Evolutionary conservation across 2,888 invertebrate genomes (phyloP), one percentile per base, ranked within the genome.

Genomic region (Scrobipalpa costella): DNA sequence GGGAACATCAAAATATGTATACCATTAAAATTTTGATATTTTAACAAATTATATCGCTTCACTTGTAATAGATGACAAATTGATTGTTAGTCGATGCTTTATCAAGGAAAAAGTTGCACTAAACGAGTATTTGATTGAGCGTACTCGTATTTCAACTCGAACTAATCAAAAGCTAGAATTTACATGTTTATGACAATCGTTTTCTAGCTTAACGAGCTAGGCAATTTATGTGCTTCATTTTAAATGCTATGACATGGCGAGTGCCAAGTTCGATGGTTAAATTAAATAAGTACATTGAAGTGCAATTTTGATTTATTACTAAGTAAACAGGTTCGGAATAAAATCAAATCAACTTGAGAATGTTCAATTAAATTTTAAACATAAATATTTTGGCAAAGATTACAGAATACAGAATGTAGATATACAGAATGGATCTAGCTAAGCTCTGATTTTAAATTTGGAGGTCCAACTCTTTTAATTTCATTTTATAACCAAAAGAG

Each of bases 91-190:
- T 3, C n/a, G n/a, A n/a, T 44, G n/a, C n/a, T 6, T 15, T 15
- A 5, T 6, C 44, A 44, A 9, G n/a, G 15, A n/a, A 15, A 15
- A 44, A 44, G 7, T 15, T 15, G n/a, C 44, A 44, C 44, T 6
- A 44, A 44, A 44, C 15, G 44, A 44, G n/a, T 44, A 44, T 44
- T 44, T 44, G 44, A 44, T 44, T 40, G 40, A 40, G 40, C 13
- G 40, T 13, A 40, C 13, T 40, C 13, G 40, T 13, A 40, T 11
- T 40, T 40, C 44, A 7, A n/a, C 6, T 44, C n/a, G 15, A 44
- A 44, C 44, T 44, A 44, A 44, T 44, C 44, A 44, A 13, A 44
- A 44, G 44, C 44, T 44, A 44, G n/a, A n/a, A 44, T 44, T 44
- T 44, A 7, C 44, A 44, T 44, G 44, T 44, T 44, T 44, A 44